A percentile compares a stretch with the other conserved stretches of the same genome.
phyloP scores from a whole-genome alignment of 2,888 invertebrate species.

The Eupithecia abbreviata region DNA sequence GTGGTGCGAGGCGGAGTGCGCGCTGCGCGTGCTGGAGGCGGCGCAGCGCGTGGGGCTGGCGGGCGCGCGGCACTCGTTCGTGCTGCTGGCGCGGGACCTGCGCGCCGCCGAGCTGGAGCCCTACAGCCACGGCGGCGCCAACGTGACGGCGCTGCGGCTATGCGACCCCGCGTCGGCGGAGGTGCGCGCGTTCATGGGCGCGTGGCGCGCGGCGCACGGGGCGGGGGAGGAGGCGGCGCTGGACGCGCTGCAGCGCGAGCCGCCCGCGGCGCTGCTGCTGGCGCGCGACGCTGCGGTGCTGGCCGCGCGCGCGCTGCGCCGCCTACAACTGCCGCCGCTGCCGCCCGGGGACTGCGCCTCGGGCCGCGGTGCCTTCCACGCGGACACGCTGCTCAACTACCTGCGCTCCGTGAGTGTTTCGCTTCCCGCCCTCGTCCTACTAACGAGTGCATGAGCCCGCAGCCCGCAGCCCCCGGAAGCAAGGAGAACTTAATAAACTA shows the following conservation, averaged over 20 bases:
- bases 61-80: conserved; percentile 64
- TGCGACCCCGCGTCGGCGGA: conserved; percentile 61
- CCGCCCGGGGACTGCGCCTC: conserved; percentile 54
- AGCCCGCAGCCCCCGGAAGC: too few relatives aligned
- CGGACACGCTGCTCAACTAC: conserved; percentile 74
- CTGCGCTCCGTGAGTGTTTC: conserved; percentile 62
- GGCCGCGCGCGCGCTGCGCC: conserved; percentile 49
- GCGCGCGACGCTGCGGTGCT: conserved; percentile 31
- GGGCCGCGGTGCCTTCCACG: conserved; percentile 69
- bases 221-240: conserved; percentile 38
- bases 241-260: conserved; percentile 37
- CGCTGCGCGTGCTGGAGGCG: conserved; percentile 68
- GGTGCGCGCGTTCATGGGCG: conserved; percentile 46
- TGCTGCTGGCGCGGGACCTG: conserved; percentile 67
- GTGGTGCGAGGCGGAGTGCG: conserved; percentile 66
- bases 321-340: conserved; percentile 50
- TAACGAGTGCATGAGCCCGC: too few relatives aligned
- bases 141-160: conserved; percentile 68
- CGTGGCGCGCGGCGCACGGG: conserved; percentile 49
- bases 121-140: conserved; percentile 75
- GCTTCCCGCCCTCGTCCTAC: too few relatives aligned
- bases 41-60: conserved; percentile 77
- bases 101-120: conserved; percentile 61
- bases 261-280: conserved; percentile 41
- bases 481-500: too few relatives aligned